These are phyloP conservation scores for Leptinotarsa texana DNA, from an alignment of 1,140 invertebrate species.

Conservation along the genomic window DNA sequence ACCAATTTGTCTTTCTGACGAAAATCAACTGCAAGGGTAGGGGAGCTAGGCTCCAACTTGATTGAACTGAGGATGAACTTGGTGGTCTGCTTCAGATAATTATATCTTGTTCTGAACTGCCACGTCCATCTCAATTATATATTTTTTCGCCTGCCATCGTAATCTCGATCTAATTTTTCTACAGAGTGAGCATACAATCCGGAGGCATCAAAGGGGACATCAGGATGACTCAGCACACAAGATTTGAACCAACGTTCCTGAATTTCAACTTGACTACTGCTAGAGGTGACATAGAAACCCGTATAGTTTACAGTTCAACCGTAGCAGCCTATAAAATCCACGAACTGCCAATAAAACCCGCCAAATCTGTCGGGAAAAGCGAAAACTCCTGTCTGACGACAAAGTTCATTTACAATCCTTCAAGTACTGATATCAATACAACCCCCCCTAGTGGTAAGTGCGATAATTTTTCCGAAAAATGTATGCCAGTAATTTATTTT, in stretches of 20 bases:
- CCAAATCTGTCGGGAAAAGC: conserved; percentile 56
- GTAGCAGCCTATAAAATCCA: conserved; percentile 71
- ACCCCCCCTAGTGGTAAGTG: conserved; percentile 67
- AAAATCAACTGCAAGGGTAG: too few species aligned
- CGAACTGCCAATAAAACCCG: conserved; percentile 67
- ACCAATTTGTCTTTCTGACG: too few species aligned
- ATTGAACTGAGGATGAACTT: too few species aligned
- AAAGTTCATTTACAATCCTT: conserved; percentile 72
- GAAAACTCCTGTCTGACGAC: conserved; percentile 66
- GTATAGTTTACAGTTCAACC: conserved; percentile 65
- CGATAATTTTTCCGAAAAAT: background rate
- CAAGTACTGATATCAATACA: conserved; percentile 59
- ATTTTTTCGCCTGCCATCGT: background rate
- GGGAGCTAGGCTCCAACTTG: too few species aligned
- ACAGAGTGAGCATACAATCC: conserved; percentile 73
- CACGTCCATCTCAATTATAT: background rate
- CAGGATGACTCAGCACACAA: conserved; percentile 78
- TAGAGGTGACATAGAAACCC: conserved; percentile 65
- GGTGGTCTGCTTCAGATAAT: too few species aligned
- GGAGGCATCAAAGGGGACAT: conserved; percentile 82
- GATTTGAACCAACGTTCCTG: conserved; percentile 82
- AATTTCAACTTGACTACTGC: conserved; percentile 72
- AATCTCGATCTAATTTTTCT: conserved; percentile 36
- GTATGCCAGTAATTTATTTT: background rate
- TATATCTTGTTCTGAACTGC: too few species aligned